Base-by-base conservation (phyloP, 2,113 vertebrate genomes). In the Sapajus apella region DNA sequence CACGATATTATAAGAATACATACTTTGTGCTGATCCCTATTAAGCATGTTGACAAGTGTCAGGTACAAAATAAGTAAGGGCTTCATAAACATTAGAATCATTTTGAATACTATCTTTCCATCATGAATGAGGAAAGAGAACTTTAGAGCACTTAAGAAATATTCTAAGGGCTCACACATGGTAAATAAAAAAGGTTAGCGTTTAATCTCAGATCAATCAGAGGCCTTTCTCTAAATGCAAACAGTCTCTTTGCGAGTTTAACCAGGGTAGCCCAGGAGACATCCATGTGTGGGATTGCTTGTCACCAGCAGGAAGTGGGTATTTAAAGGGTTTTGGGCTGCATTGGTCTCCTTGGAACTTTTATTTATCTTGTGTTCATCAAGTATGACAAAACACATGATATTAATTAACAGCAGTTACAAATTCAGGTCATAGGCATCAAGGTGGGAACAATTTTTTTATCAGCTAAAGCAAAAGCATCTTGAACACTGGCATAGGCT, bases 341-440 rank as follows among this genome's bases (percentile, higher is more conserved):
- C 35, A 47, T 4, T 64, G 9, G 8, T 58, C 32, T 95, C 84
- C 55, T 75, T 70, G 14, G 47, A 55, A 79, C 40, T 55, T 87
- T 68, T 68, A 37, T 55, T 88, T 88, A 66, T 73, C 27, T 90
- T 25, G 18, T 89, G 66, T 82, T 96, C 45, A 75, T 77, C 43
- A 87, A 21, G 6, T 86, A 95, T 27, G 30, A 96, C 90, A 95
- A 97, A 89, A 90, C 4, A 37, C 35, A 89, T 47, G 0, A 32
- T 86, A 85, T 89, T 94, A 94, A 96, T 77, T 96, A 97, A 92
- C 17, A 92, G 20, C 18, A 97, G 55, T 91, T 96, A 40, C 94
- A 97, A 82, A 97, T 95, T 97, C 97, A 96, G 37, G 86, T 98
- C 80, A 97, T 64, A 92, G 61, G 55, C 68, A 66, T 12, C 75